Percentiles rank a stretch among this genome's conserved stretches.
Evolutionary conservation across 2,888 invertebrate genomes (phyloP).

Genomic region (Aspidiotus rigidus): DNA sequence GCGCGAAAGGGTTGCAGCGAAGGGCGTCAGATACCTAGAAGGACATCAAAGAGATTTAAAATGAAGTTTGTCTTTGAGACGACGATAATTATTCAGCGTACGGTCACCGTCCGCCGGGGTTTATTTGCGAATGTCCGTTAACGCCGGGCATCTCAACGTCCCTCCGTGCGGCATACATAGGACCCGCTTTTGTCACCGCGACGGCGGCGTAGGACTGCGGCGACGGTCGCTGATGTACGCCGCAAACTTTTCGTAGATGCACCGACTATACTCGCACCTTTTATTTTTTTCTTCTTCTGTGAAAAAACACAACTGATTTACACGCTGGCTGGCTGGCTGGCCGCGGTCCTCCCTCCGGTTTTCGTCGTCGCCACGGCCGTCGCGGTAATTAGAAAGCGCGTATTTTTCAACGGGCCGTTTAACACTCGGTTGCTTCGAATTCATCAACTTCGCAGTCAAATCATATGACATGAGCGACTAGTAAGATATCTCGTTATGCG

Average conservation of each 20-base stretch:
- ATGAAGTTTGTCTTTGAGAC: constrained; percentile 34
- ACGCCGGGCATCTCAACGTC: constrained; percentile 15
- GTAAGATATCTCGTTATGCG: neutral
- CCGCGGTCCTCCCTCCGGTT: too few species aligned
- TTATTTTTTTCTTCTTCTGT: neutral
- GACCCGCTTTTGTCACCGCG: neutral
- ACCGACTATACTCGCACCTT: neutral
- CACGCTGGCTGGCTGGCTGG: constrained; percentile 9
- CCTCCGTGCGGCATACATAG: neutral
- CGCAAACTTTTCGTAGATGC: constrained; percentile 6
- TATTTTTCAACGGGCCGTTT: constrained; percentile 8
- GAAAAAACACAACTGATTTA: neutral
- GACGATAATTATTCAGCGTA: constrained; percentile 34
- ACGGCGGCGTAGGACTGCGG: constrained; percentile 2
- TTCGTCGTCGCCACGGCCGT: neutral
- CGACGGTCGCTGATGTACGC: neutral
- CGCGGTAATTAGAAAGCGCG: constrained; percentile 21
- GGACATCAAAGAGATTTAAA: constrained; percentile 34
- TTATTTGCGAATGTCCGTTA: constrained; percentile 34
- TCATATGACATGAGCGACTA: too few species aligned
- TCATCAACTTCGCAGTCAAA: too few species aligned
- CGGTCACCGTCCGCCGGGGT: constrained; percentile 29
- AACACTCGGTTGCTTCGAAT: too few species aligned
- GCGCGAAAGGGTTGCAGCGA: constrained; percentile 21
- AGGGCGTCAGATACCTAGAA: constrained; percentile 26